Evolutionary conservation across 2,113 vertebrate species (phyloP).

Genomic region (Neolamprologus ventralis): DNA sequence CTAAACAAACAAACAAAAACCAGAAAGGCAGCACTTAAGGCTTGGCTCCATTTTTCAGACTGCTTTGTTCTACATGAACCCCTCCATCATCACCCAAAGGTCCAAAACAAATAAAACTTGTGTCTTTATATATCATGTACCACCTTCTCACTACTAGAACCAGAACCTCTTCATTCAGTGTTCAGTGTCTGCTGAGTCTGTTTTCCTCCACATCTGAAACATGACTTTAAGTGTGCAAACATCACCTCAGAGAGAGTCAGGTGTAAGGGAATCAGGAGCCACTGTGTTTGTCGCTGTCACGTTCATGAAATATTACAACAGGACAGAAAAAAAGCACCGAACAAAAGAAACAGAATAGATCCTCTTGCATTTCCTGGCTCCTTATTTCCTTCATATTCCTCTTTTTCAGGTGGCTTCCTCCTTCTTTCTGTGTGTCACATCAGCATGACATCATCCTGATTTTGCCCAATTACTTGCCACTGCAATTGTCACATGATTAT

Average conservation of each 20-base stretch:
- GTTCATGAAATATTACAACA: not conserved
- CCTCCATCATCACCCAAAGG: not conserved
- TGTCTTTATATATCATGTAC: not conserved
- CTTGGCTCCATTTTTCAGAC: not conserved
- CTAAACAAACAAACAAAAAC: not conserved
- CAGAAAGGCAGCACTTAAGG: not conserved
- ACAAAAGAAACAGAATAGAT: not conserved
- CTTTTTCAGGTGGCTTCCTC: not conserved
- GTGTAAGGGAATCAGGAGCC: not conserved
- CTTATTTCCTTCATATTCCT: not conserved
- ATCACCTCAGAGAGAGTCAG: not conserved
- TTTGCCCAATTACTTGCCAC: not conserved
- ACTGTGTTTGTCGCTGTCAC: not conserved
- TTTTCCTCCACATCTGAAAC: not conserved
- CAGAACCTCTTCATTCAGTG: not conserved
- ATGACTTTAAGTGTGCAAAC: not conserved
- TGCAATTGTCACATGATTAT: conserved; percentile 3
- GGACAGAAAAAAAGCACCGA: not conserved
- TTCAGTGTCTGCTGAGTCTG: not conserved
- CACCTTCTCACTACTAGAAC: not conserved
- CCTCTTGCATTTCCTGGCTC: not conserved
- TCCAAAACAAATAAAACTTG: not conserved
- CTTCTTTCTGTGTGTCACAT: not conserved
- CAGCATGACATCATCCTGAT: not conserved
- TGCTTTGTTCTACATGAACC: not conserved